A percentile compares a stretch with the other conserved stretches of the same genome.
Conservation (phyloP, 2,113 vertebrate genomes). For the Bos javanicus region DNA sequence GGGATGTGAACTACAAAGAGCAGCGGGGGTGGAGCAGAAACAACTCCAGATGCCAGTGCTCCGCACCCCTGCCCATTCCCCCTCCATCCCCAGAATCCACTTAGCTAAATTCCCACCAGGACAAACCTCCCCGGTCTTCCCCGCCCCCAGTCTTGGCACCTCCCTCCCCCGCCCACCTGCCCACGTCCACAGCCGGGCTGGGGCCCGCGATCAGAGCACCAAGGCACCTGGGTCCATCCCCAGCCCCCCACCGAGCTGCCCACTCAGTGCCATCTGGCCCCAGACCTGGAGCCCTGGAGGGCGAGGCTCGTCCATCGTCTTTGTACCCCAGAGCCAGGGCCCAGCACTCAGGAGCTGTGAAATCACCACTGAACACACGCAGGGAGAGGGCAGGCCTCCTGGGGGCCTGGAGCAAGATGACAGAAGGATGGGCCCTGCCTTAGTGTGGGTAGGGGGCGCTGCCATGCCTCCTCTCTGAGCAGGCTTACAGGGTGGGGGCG, state of each 20-base stretch:
- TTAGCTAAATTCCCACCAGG: neutral
- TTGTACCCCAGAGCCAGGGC: neutral
- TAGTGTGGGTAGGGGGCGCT: neutral
- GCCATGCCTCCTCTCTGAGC: neutral
- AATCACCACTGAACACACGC: accelerated
- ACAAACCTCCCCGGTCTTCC: neutral
- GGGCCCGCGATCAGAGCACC: neutral
- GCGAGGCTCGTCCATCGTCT: neutral
- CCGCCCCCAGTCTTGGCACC: neutral
- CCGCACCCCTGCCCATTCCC: neutral
- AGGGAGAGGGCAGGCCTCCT: neutral
- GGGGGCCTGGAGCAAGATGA: neutral
- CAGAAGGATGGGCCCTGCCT: neutral
- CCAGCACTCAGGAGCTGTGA: neutral
- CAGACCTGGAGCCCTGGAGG: neutral
- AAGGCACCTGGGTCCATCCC: neutral
- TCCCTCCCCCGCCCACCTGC: neutral
- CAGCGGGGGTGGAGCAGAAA: neutral
- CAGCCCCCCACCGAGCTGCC: accelerated
- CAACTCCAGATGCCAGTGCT: too few relatives aligned
- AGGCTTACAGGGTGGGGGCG: neutral
- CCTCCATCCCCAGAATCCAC: neutral
- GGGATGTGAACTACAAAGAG: neutral
- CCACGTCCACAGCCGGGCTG: neutral
- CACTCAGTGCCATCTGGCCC: neutral